These are phyloP conservation scores for Craseonycteris thonglongyai DNA, from an alignment of 2,113 vertebrate species.

Conservation along the genomic window DNA sequence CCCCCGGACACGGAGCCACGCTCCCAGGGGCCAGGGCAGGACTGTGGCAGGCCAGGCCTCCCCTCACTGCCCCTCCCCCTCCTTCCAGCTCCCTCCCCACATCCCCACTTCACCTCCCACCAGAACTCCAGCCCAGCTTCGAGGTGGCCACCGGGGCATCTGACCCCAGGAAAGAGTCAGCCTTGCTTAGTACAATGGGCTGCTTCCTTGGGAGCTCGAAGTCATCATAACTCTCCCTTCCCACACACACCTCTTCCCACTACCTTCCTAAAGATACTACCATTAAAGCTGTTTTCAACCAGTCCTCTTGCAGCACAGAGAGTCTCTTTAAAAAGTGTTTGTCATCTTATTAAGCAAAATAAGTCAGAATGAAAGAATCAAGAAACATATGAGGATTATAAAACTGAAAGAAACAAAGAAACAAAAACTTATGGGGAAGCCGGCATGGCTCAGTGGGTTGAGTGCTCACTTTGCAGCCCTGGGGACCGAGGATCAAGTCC, in stretches of 20 bases:
- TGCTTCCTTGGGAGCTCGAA: not conserved
- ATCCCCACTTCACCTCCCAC: constrained; percentile 47
- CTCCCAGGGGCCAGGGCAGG: constrained; percentile 33
- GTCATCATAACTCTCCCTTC: not conserved
- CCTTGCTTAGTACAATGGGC: not conserved
- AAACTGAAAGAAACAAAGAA: no score
- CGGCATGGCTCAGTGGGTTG: no score
- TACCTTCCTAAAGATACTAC: not conserved
- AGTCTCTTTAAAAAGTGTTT: no score
- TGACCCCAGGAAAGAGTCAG: not conserved
- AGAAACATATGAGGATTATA: no score
- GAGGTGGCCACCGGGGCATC: not conserved
- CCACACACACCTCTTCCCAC: rapidly evolving
- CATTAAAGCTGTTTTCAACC: constrained; percentile 29
- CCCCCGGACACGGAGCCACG: constrained; percentile 31
- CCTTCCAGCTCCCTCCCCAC: not conserved
- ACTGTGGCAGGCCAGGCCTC: not conserved
- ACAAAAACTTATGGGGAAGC: no score
- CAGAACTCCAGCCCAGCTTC: constrained; percentile 14
- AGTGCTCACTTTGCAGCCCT: no score
- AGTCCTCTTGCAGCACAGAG: not conserved
- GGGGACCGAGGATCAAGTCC: no score
- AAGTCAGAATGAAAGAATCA: no score
- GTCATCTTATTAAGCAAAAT: no score
- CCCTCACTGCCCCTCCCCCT: not conserved